phyloP scores from a whole-genome alignment of 2,113 vertebrate species.

The Erythrocercus mccallii region DNA sequence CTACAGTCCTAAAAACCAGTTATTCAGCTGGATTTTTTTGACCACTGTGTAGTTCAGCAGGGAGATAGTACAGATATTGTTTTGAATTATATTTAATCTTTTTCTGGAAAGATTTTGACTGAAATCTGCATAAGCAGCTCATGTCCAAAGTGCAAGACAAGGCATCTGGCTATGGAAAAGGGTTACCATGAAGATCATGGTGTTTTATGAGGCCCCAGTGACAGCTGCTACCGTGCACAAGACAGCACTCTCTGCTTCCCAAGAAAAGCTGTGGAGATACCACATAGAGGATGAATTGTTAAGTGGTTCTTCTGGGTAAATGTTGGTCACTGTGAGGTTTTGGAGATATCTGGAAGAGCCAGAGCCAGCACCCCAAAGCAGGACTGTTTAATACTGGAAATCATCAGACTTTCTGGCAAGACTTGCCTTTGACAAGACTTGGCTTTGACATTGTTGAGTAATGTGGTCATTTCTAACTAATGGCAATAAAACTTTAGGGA shows the following conservation, averaged over 20 bases:
- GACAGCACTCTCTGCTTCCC: not conserved
- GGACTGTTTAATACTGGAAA: not conserved
- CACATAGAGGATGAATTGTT: not conserved
- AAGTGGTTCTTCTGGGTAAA: not conserved
- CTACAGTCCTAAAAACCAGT: not conserved
- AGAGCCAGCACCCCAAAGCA: not conserved
- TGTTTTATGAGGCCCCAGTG: not conserved
- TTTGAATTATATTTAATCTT: not conserved
- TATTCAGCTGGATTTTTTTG: not conserved
- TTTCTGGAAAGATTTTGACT: not conserved
- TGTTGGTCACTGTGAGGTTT: not conserved
- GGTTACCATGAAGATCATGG: not conserved
- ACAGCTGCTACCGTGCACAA: not conserved
- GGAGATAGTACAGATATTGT: not conserved
- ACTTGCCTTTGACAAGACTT: constrained; percentile 3
- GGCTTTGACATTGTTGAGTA: constrained; percentile 21
- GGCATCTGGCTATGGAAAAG: not conserved
- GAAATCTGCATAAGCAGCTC: not conserved
- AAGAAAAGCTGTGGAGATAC: not conserved
- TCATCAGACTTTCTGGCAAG: not conserved
- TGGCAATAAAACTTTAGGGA: constrained; percentile 34
- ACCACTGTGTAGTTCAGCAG: not conserved
- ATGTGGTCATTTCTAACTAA: constrained; percentile 53
- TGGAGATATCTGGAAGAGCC: not conserved
- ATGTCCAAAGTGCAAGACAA: not conserved